Conservation (phyloP, 2,888 invertebrate genomes). For the Acleris literana region DNA sequence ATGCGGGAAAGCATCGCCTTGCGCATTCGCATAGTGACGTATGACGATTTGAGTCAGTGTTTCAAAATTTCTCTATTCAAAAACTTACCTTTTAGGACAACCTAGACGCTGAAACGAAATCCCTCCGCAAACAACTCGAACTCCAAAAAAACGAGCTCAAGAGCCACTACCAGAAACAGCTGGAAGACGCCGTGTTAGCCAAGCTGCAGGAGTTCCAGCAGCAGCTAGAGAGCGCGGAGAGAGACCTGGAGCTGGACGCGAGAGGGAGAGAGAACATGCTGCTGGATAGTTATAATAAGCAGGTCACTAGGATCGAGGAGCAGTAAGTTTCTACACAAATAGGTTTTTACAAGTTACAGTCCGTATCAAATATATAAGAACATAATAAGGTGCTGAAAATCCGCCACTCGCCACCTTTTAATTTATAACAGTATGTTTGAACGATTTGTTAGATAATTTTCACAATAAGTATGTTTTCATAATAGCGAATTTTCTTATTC, state of each 20-base stretch:
- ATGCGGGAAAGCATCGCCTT: too few species aligned
- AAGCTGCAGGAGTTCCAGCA: conserved; percentile 89
- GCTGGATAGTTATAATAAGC: conserved; percentile 88
- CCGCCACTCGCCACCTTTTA: too few species aligned
- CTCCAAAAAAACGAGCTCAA: conserved; percentile 87
- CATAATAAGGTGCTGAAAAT: too few species aligned
- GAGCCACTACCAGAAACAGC: conserved; percentile 90
- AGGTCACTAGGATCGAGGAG: conserved; percentile 87
- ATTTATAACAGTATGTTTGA: too few species aligned
- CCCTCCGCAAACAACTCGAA: conserved; percentile 81
- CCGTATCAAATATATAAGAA: too few species aligned
- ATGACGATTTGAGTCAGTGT: too few species aligned
- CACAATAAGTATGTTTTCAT: too few species aligned
- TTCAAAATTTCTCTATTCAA: too few species aligned
- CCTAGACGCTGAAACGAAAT: conserved; percentile 81
- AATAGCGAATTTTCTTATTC: too few species aligned
- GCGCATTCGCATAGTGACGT: too few species aligned
- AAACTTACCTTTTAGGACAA: conserved; percentile 58
- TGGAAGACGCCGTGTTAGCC: conserved; percentile 89
- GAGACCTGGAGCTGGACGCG: conserved; percentile 85
- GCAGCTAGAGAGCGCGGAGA: conserved; percentile 88
- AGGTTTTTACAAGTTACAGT: too few species aligned
- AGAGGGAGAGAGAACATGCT: conserved; percentile 86
- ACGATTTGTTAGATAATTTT: too few species aligned
- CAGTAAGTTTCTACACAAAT: conserved; percentile 60